Conservation (phyloP, 2,888 invertebrate species). For the Lathronympha strigana region DNA sequence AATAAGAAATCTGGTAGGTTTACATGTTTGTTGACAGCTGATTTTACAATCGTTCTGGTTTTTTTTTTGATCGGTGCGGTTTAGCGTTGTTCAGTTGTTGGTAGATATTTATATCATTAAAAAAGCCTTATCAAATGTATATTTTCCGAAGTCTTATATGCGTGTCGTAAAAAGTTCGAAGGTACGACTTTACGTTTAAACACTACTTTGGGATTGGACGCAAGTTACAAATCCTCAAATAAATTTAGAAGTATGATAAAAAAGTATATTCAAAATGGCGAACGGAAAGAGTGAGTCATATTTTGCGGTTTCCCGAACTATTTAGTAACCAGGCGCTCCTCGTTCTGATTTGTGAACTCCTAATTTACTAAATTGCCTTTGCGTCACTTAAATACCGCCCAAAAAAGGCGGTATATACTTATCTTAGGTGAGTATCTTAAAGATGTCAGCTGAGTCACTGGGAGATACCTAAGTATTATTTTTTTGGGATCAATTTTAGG, state of each 20-base stretch:
- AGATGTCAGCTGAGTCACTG: slow-evolving; percentile 20
- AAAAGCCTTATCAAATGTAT: background rate
- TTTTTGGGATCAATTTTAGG: background rate
- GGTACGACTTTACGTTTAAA: background rate
- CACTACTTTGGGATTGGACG: background rate
- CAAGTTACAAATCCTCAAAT: slow-evolving; percentile 8
- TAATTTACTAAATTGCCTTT: slow-evolving; percentile 33
- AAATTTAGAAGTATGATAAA: slow-evolving; percentile 21
- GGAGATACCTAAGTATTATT: background rate
- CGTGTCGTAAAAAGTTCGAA: background rate
- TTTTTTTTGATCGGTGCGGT: too few relatives aligned
- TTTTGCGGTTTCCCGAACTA: slow-evolving; percentile 37
- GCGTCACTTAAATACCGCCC: slow-evolving; percentile 33
- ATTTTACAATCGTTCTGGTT: background rate
- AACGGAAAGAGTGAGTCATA: slow-evolving; percentile 29
- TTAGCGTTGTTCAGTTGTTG: too few relatives aligned
- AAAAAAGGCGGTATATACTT: slow-evolving; percentile 11
- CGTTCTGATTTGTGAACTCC: slow-evolving; percentile 33
- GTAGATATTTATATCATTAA: background rate
- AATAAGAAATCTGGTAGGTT: slow-evolving; percentile 8
- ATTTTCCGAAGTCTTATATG: background rate
- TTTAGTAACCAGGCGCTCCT: slow-evolving; percentile 15
- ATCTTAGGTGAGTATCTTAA: background rate
- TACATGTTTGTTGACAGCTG: background rate
- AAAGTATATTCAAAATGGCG: slow-evolving; percentile 32